Conservation (phyloP, 2,888 invertebrate genomes). For the Melanargia galathea region DNA sequence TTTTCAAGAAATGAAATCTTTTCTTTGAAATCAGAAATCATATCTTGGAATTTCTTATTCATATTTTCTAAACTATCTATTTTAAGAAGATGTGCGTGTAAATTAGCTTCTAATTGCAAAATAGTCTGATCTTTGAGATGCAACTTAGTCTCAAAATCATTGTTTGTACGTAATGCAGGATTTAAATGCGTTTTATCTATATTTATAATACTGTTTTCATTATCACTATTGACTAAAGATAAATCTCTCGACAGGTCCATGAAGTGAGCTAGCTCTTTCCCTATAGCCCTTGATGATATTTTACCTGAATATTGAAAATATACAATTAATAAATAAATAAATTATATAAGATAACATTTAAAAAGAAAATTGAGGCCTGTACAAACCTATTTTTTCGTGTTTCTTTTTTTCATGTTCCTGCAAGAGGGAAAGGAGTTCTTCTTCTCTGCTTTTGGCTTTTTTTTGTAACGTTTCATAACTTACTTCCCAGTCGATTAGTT, state of each 20-base stretch:
- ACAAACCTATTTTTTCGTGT: conserved; percentile 47
- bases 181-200: conserved; percentile 44
- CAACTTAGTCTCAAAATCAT: conserved; percentile 55
- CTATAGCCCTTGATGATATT: conserved; percentile 45
- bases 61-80: conserved; percentile 57
- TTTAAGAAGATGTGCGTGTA: conserved; percentile 55
- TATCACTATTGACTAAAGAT: conserved; percentile 63
- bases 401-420: conserved; percentile 57
- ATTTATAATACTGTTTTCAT: conserved; percentile 53
- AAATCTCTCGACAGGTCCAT: conserved; percentile 67
- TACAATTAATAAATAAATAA: conserved; percentile 3
- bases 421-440: conserved; percentile 76
- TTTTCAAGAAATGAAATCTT: conserved; percentile 53
- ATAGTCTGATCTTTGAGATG: conserved; percentile 53
- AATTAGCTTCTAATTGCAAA: conserved; percentile 56
- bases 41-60: conserved; percentile 52
- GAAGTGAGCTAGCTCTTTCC: conserved; percentile 53
- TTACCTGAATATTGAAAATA: conserved; percentile 48
- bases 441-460: conserved; percentile 79
- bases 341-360: not conserved
- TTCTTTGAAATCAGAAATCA: conserved; percentile 52
- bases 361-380: conserved; percentile 37
- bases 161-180: conserved; percentile 37
- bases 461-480: conserved; percentile 76
- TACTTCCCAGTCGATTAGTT: conserved; percentile 76